Evolutionary conservation across 2,888 invertebrate genomes (phyloP), one percentile per base, ranked within the genome.

Genomic region (Campaea margaritaria): DNA sequence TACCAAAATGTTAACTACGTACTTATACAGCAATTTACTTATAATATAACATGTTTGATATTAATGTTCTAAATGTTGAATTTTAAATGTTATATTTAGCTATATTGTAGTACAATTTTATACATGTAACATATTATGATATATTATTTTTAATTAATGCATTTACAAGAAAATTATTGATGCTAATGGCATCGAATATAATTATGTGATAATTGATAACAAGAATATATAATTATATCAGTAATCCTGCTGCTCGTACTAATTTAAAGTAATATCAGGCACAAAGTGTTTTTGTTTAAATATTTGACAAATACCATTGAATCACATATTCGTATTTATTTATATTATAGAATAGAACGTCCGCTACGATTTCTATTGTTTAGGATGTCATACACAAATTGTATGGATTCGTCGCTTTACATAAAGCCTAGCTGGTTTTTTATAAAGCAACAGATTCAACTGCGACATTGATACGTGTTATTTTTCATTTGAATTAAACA

Each of bases 121-220:
- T 55, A 65, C 11, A 38, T 15, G 10, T 44, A 54, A 54, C 43
- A 10, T 27, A 34, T 55, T 21, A 42, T 42, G 53, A 56, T 55
- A 64, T 53, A 54, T 45, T 50, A 50, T 45, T 38, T 56, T 39
- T 44, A 56, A 43, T 53, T n/a, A 63, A 58, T 62, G 65, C 64
- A 66, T 68, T 66, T 69, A 65, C 51, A 47, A 63, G 45, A 34
- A 49, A 44, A 51, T 54, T 55, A 42, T 46, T 55, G n/a, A 50
- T 41, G 34, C 31, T 51, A 16, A 16, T 31, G 12, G 8, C n/a
- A 49, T 55, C 50, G 41, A 50, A 58, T 58, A 54, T 50, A 21
- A 52, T 49, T 31, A 58, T 56, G 55, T 67, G 62, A 62, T 62
- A 64, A 16, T 48, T 28, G 2, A 31, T 31, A 31, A 31, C 21